Evolutionary conservation across 2,113 vertebrate genomes (phyloP), one percentile per base, ranked within the genome.

Genomic region (Cinclus cinclus): DNA sequence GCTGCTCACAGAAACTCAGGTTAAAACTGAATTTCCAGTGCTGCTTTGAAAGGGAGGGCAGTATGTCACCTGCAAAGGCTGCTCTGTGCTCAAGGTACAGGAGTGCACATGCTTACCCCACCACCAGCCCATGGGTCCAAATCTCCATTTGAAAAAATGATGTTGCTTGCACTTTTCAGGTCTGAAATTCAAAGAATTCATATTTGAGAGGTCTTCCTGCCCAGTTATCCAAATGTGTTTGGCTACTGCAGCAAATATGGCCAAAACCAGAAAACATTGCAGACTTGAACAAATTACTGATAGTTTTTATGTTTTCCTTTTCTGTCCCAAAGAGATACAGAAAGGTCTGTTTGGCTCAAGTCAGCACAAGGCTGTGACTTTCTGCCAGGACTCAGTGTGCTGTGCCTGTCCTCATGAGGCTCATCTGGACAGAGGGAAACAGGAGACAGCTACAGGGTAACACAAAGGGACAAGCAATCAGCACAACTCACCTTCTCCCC

Each of bases 141-240:
- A 89, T 99, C 98, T 44, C 99, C 99, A 2, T 99, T 99, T 69
- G 99, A 99, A 97, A 99, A 99, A 75, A 99, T 99, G 4, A 99
- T 99, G 97, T 99, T 99, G 97, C 98, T 99, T 87, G 98, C 97
- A 5, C 98, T 97, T 62, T 92, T 96, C 83, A 99, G 97, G 52
- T 98, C 99, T 99, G 95, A 69, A 97, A 95, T 69, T 69, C 53
- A 93, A 47, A 87, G 62, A 94, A 20, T 58, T 15, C 20, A 79
- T 30, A 73, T 39, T 14, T 69, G 49, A 81, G 79, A 82, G 11
- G 42, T 30, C 30, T 55, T 78, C 39, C 86, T 71, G 25, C 20
- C 44, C 39, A 20, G 27, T 55, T 74, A 69, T 22, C 41, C 75
- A 65, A 53, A 46, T 2, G 0, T 14, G 2, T 67, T 76, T 79